Base-by-base conservation (phyloP, 1,140 invertebrate species). In the Drosophila erecta region DNA sequence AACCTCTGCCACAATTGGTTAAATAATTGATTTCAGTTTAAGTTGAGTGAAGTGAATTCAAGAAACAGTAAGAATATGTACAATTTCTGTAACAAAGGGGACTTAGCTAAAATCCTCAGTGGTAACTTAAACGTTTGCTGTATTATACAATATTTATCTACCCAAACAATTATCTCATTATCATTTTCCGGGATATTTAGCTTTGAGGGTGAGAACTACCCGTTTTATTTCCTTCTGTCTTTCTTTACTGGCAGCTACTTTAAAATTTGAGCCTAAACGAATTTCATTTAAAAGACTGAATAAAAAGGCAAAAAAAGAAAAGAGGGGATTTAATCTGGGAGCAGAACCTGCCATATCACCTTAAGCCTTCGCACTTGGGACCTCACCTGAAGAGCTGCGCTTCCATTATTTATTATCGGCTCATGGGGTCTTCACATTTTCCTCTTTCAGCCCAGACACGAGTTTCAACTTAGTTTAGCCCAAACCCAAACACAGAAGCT, bases 331-430 rank as follows among this genome's bases (percentile, higher is more conserved):
- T 41, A 40, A 58, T 61, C 38, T 20, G 30, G 22, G 12, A n/a
- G 15, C 15, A 20, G 24, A 24, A 40, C 37, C 33, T n/a, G 33
- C 50, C 50, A 22, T 53, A 54, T 70, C 77, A 80, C 38, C 58
- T 57, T 60, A 60, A 40, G 49, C 54, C 35, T 67, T 72, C 44
- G 67, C 78, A 54, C 43, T 44, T 22, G 30, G 43, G 24, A 51
- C 38, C 20, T 27, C 15, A 24, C 62, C 55, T 33, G 22, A 47
- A 27, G 47, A 72, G 66, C 61, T 61, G 69, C 72, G 69, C 72
- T 66, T 86, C 14, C 60, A 76, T 67, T 85, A 85, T 86, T 78
- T 86, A 86, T 86, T 61, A 81, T 77, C 76, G 70, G 51, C 58
- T 56, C 61, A 56, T 66, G 64, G 79, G 76, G 67, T 66, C 49